Conservation (phyloP, 2,797 vertebrate genomes). For the Ciconia nigra region DNA sequence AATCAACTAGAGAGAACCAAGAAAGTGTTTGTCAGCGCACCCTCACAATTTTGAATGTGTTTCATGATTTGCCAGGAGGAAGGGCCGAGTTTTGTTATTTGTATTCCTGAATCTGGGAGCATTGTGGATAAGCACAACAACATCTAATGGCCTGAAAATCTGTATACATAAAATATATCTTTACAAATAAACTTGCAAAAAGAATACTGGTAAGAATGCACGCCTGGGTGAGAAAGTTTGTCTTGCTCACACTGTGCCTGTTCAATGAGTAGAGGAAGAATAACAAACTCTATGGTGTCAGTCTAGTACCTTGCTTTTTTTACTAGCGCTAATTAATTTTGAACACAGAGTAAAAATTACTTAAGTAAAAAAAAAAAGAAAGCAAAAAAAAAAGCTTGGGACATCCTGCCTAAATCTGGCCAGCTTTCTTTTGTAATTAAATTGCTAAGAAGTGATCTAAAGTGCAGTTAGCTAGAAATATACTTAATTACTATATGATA, state of each 20-base stretch:
- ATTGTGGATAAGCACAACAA: background rate
- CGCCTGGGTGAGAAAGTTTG: background rate
- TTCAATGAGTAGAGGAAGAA: background rate
- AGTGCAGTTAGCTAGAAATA: conserved; percentile 4
- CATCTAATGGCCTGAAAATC: background rate
- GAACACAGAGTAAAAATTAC: background rate
- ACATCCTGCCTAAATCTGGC: background rate
- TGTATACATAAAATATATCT: background rate
- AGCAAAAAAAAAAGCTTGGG: background rate
- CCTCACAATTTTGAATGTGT: background rate
- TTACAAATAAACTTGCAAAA: background rate
- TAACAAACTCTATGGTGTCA: background rate
- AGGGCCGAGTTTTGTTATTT: background rate
- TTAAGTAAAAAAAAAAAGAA: background rate
- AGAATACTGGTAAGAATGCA: background rate
- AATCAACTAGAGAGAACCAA: background rate
- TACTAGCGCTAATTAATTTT: background rate
- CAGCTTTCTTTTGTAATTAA: conserved; percentile 12
- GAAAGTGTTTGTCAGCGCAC: background rate
- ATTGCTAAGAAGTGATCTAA: background rate
- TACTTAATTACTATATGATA: conserved; percentile 53
- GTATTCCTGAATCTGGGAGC: background rate
- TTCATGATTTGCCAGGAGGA: background rate
- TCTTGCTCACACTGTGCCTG: background rate
- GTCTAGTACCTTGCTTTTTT: background rate